Conservation (phyloP, 2,888 invertebrate species). For the Himalopsyche tibetana region DNA sequence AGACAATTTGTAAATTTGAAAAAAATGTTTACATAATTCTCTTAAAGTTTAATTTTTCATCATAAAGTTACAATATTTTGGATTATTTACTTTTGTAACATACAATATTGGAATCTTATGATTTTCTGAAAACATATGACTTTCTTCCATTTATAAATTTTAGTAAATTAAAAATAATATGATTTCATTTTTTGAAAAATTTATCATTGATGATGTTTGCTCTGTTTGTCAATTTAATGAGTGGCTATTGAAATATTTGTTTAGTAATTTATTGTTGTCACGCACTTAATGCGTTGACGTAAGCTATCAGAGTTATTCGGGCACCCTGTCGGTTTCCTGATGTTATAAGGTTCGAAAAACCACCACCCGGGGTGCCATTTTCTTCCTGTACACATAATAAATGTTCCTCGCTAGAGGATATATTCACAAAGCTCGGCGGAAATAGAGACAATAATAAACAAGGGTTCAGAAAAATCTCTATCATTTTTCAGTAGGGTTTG, state of each 20-base stretch:
- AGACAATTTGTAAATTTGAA: too few species aligned
- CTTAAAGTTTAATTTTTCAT: too few species aligned
- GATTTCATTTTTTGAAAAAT: too few species aligned
- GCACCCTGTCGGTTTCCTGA: neutral
- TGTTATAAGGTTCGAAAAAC: constrained; percentile 40
- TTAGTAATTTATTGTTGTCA: neutral
- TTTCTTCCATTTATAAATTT: too few species aligned
- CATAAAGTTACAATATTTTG: too few species aligned
- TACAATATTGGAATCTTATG: too few species aligned
- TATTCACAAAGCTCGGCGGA: constrained; percentile 18
- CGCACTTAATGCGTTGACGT: neutral
- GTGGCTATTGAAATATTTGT: neutral
- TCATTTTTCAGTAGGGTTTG: constrained; percentile 59
- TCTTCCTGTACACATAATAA: constrained; percentile 42
- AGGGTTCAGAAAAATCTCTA: constrained; percentile 55
- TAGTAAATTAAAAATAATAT: too few species aligned
- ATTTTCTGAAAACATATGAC: too few species aligned
- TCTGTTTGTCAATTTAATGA: too few species aligned
- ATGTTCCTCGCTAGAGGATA: constrained; percentile 3
- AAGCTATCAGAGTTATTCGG: neutral
- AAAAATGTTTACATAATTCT: too few species aligned
- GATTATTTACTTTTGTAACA: too few species aligned
- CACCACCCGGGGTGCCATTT: constrained; percentile 44
- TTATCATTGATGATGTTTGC: too few species aligned
- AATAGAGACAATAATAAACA: constrained; percentile 53